phyloP scores from a whole-genome alignment of 1,140 invertebrate species.

The Eriocheir sinensis region DNA sequence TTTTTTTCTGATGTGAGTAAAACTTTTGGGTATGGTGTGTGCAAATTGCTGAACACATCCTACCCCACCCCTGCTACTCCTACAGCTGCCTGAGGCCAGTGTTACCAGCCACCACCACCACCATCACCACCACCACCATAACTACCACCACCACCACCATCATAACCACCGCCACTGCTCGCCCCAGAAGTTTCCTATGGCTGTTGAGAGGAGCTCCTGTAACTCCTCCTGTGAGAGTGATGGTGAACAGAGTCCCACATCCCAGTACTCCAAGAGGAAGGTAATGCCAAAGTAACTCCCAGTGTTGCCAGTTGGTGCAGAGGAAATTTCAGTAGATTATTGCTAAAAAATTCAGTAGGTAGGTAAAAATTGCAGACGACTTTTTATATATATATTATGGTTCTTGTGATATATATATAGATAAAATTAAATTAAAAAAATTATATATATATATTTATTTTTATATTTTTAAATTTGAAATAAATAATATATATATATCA shows the following conservation, averaged over 20 bases:
- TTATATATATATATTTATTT: slow-evolving; percentile 59
- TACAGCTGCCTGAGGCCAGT: slow-evolving; percentile 61
- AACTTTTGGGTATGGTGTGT: not conserved
- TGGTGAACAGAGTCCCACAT: slow-evolving; percentile 65
- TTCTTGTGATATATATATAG: slow-evolving; percentile 29
- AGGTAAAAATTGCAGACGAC: too few relatives aligned
- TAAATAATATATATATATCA: slow-evolving; percentile 52
- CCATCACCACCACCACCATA: slow-evolving; percentile 18
- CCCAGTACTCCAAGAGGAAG: slow-evolving; percentile 69
- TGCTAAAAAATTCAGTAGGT: too few relatives aligned
- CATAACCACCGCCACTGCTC: slow-evolving; percentile 40
- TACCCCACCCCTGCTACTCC: not conserved
- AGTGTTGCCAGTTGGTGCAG: too few relatives aligned
- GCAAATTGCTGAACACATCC: too few relatives aligned
- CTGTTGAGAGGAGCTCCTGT: slow-evolving; percentile 70
- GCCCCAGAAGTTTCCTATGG: slow-evolving; percentile 46
- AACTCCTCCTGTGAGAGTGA: slow-evolving; percentile 75
- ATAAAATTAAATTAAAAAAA: slow-evolving; percentile 30
- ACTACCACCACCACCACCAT: slow-evolving; percentile 30
- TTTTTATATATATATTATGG: not conserved
- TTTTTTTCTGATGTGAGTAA: not conserved
- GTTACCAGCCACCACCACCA: slow-evolving; percentile 27
- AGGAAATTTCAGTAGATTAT: too few relatives aligned
- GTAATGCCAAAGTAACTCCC: slow-evolving; percentile 42
- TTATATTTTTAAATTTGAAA: slow-evolving; percentile 51